A percentile compares a stretch with the other conserved stretches of the same genome.
These are phyloP conservation scores for Neosilurus hyrtlii DNA, from an alignment of 2,797 vertebrate species.

Conservation along the genomic window DNA sequence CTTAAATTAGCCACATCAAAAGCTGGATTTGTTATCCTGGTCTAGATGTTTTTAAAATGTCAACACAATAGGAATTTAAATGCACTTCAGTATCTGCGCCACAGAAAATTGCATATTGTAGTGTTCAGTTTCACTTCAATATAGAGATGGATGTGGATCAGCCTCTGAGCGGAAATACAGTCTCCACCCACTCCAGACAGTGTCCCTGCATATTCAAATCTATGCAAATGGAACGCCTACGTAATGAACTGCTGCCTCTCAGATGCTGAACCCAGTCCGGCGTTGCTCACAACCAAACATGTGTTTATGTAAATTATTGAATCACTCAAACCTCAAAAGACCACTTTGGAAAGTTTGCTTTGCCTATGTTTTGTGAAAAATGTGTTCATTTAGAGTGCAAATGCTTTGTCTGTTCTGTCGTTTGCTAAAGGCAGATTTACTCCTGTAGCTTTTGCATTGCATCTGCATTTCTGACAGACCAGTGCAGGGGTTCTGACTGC, in stretches of 20 bases:
- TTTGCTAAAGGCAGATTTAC: conserved; percentile 36
- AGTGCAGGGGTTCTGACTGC: conserved; percentile 5
- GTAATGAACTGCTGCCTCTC: conserved; percentile 59
- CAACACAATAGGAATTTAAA: background rate
- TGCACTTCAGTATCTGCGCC: background rate
- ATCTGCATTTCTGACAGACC: conserved; percentile 38
- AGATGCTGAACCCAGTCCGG: conserved; percentile 61
- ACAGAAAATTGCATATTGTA: background rate
- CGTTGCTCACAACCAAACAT: conserved; percentile 57
- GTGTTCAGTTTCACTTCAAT: conserved; percentile 11
- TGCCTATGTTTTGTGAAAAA: conserved; percentile 28
- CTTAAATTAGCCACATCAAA: background rate
- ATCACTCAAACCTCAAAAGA: conserved; percentile 52
- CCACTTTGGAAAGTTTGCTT: conserved; percentile 52
- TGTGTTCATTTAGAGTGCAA: conserved; percentile 21
- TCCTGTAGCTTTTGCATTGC: conserved; percentile 24
- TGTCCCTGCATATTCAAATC: conserved; percentile 66
- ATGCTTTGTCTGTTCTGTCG: conserved; percentile 33
- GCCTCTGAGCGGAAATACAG: conserved; percentile 48
- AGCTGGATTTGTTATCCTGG: background rate
- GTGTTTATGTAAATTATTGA: conserved; percentile 68
- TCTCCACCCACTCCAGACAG: conserved; percentile 49
- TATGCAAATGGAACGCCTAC: conserved; percentile 69
- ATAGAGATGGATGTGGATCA: conserved; percentile 41
- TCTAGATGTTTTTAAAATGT: background rate